Evolutionary conservation across 2,797 vertebrate species (phyloP).

Genomic region (Centropyge bicolor): DNA sequence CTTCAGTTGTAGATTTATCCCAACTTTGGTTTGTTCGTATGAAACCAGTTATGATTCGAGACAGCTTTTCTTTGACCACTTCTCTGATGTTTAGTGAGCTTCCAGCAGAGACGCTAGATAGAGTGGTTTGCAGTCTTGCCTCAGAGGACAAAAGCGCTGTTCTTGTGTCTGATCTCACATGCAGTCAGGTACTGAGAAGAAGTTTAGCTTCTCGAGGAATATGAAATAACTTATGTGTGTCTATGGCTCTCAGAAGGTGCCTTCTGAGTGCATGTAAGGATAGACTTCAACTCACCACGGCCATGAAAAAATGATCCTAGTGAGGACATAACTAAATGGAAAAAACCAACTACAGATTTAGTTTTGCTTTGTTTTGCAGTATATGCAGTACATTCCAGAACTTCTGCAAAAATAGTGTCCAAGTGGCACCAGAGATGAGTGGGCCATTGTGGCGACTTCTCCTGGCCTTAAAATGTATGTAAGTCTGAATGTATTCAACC

Average conservation of each 20-base stretch:
- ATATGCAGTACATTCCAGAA: background rate
- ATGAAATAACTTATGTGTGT: background rate
- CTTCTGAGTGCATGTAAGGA: background rate
- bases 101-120: background rate
- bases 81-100: constrained; percentile 6
- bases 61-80: background rate
- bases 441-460: background rate
- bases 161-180: constrained; percentile 13
- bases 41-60: constrained; percentile 24
- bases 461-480: constrained; percentile 23
- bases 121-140: constrained; percentile 13
- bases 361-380: background rate
- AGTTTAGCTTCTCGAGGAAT: background rate
- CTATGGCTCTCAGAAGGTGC: too few species aligned
- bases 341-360: background rate
- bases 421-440: background rate
- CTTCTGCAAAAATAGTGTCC: background rate
- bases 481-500: constrained; percentile 17
- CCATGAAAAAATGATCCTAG: background rate
- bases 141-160: background rate
- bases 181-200: constrained; percentile 7
- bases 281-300: background rate
- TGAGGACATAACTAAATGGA: background rate
- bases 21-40: constrained; percentile 17
- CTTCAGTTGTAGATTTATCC: constrained; percentile 28